These are phyloP conservation scores for Rhadina sibilatrix DNA, from an alignment of 2,113 vertebrate species.

Conservation along the genomic window DNA sequence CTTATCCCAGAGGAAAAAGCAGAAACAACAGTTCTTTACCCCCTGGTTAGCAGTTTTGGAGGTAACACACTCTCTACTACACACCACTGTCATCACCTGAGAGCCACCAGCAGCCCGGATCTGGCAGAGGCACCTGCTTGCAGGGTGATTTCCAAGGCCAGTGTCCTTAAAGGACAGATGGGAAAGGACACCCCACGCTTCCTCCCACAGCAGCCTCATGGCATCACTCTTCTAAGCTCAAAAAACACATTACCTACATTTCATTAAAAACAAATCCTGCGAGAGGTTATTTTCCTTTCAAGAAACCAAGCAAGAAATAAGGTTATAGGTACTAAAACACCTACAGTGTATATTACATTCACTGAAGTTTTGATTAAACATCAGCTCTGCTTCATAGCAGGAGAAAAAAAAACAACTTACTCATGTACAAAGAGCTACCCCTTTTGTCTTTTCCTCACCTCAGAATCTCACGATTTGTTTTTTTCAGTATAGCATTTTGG, in stretches of 20 bases:
- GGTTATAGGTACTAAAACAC: conserved; percentile 36
- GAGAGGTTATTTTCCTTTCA: conserved; percentile 42
- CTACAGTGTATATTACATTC: conserved; percentile 34
- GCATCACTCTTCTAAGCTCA: neutral
- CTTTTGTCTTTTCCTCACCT: neutral
- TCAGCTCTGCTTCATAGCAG: neutral
- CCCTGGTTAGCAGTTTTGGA: neutral
- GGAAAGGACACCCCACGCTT: neutral
- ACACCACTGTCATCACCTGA: accelerated
- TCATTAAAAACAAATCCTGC: conserved; percentile 41
- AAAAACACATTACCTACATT: neutral
- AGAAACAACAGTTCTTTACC: neutral
- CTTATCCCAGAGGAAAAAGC: neutral
- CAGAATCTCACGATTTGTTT: neutral
- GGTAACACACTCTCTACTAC: accelerated
- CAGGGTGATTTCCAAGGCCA: neutral
- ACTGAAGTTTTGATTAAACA: conserved; percentile 50
- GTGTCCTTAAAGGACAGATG: neutral
- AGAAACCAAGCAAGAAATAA: conserved; percentile 51
- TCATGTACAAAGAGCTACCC: neutral
- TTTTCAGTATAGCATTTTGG: neutral
- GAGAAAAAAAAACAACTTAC: neutral
- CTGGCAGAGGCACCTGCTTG: neutral
- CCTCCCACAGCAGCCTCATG: neutral
- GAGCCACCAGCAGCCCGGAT: neutral